Base-by-base conservation (phyloP, 2,888 invertebrate species). In the Cacoxenus indagator region DNA sequence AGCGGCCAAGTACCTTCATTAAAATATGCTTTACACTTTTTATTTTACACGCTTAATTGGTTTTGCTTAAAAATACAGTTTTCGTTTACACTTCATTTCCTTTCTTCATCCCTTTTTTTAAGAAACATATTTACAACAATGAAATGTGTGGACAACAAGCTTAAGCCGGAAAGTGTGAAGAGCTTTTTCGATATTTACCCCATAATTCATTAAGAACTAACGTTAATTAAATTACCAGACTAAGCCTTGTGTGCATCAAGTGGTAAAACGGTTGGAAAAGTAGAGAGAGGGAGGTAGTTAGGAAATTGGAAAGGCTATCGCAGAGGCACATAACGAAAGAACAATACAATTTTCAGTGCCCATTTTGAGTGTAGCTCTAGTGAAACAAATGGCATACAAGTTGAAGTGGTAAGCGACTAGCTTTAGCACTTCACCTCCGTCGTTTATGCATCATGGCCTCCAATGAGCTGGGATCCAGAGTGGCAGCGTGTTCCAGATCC, bases 401-500 rank as follows among this genome's bases (percentile, higher is more conserved):
- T 62, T 55, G 11, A 17, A 29, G 22, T 43, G 6, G 27, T 45
- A 24, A 43, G 43, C 22, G 51, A 22, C 51, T 19, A 8, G 17
- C 8, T 26, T 55, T 64, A 65, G 66, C 62, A 61, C 68, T 24
- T 78, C 77, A 85, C 77, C 85, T 82, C 67, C 79, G 74, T 11
- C 75, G 74, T 72, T 80, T 74, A 70, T 85, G 83, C 83, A 87
- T 85, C 87, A 87, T 86, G 65, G 80, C 75, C 75, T 86, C 87
- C 70, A 87, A 72, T 14, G 85, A 81, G 19, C 84, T 86, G 43
- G 78, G 85, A 73, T 87, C 87, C 69, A 87, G 71, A 11, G 87
- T 87, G 61, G 87, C 90, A 29, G 91, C 88, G 75, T 90, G 90
- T 78, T 91, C 91, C 72, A 91, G 89, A 74, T 92, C 92, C 87